These are phyloP conservation scores for Plecotus auritus DNA, from an alignment of 2,113 vertebrate genomes.

Conservation along the genomic window DNA sequence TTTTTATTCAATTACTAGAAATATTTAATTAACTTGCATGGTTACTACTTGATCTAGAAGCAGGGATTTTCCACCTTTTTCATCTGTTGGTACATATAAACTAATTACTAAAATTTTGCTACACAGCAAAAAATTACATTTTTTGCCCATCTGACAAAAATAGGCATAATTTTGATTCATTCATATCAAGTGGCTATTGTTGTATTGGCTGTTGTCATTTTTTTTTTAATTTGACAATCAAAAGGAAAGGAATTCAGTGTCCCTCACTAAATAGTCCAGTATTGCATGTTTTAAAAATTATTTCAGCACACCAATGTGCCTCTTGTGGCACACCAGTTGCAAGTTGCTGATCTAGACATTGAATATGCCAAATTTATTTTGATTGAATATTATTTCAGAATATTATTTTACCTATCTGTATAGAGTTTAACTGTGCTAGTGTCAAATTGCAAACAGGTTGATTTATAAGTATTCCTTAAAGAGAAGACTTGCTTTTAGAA, in stretches of 20 bases:
- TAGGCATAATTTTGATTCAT: background rate
- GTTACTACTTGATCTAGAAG: constrained; percentile 31
- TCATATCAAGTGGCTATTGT: background rate
- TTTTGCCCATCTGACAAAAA: background rate
- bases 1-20: constrained; percentile 38
- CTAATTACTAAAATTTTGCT: background rate
- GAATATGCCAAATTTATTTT: constrained; percentile 15
- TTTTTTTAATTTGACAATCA: background rate
- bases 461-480: constrained; percentile 38
- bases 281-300: background rate
- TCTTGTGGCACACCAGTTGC: background rate
- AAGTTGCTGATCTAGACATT: background rate
- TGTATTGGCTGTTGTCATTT: background rate
- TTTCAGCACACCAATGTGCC: background rate
- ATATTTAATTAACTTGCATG: background rate
- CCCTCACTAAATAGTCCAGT: background rate
- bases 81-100: background rate
- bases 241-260: background rate
- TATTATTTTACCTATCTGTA: constrained; percentile 46
- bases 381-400: constrained; percentile 41
- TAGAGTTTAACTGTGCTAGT: constrained; percentile 33
- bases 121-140: too few species aligned
- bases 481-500: background rate
- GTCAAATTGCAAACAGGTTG: constrained; percentile 49
- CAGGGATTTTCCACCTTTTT: background rate